phyloP scores from a whole-genome alignment of 2,797 vertebrate genomes.

The Brotula barbata region DNA sequence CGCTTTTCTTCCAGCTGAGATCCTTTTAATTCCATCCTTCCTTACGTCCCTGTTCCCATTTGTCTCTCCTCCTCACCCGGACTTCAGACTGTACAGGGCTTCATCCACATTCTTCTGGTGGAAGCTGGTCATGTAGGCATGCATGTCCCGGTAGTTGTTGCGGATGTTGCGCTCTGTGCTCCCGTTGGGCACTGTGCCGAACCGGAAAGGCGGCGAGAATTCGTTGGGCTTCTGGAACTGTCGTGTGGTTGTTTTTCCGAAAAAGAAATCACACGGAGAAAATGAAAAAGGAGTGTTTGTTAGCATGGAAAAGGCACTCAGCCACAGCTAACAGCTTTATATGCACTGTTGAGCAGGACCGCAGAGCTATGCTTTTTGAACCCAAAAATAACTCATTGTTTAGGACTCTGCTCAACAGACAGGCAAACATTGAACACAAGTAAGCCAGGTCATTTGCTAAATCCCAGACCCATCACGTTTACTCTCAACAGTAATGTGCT shows the following conservation, averaged over 20 bases:
- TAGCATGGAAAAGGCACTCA: constrained; percentile 58
- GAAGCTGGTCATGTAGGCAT: constrained; percentile 98
- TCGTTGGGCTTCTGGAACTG: constrained; percentile 99
- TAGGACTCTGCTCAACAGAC: constrained; percentile 24
- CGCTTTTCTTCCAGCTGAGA: constrained; percentile 47
- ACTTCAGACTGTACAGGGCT: constrained; percentile 92
- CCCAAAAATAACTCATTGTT: constrained; percentile 41
- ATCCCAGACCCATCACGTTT: not conserved
- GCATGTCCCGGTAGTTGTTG: constrained; percentile 99
- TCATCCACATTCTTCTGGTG: constrained; percentile 98
- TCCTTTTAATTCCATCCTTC: constrained; percentile 50
- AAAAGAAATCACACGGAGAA: constrained; percentile 55
- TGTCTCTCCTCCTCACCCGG: constrained; percentile 83
- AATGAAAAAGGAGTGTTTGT: constrained; percentile 56
- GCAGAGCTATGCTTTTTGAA: constrained; percentile 34
- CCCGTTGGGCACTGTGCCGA: constrained; percentile 97
- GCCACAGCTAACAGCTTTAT: constrained; percentile 54
- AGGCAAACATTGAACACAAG: constrained; percentile 9
- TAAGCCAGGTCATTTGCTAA: too few relatives aligned
- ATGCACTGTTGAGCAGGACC: constrained; percentile 54
- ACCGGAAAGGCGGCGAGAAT: constrained; percentile 97
- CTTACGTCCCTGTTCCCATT: not conserved
- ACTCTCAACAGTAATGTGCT: too few relatives aligned
- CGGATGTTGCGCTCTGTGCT: constrained; percentile 99
- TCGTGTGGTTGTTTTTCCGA: constrained; percentile 25